phyloP scores from a whole-genome alignment of 2,797 vertebrate species.

The Sandelia bainsii region DNA sequence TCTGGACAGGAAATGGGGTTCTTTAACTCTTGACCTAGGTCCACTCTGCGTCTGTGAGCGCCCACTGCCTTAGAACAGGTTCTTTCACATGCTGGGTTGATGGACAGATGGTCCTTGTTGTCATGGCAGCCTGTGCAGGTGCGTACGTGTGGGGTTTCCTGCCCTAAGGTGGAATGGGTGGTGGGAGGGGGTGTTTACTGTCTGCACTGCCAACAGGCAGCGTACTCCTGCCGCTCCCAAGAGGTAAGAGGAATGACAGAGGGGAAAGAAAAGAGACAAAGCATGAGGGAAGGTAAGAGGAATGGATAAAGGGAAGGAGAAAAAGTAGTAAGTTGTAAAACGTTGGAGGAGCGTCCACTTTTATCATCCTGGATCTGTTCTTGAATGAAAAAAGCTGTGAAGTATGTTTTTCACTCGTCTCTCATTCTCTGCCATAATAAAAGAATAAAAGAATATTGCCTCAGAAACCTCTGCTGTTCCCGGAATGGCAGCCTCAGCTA shows the following conservation, averaged over 20 bases:
- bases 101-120: conserved; percentile 78
- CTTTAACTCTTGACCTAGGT: conserved; percentile 74
- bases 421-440: conserved; percentile 61
- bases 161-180: conserved; percentile 62
- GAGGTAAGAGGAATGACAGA: conserved; percentile 59
- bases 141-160: conserved; percentile 70
- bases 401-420: conserved; percentile 67
- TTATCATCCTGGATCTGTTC: conserved; percentile 64
- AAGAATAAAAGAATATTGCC: conserved; percentile 71
- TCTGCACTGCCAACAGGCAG: conserved; percentile 69
- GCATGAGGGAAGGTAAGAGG: conserved; percentile 6
- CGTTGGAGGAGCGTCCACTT: conserved; percentile 50
- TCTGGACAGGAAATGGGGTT: conserved; percentile 83
- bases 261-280: conserved; percentile 17
- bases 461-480: conserved; percentile 60
- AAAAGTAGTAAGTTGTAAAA: conserved; percentile 57
- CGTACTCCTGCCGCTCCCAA: conserved; percentile 49
- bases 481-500: conserved; percentile 53
- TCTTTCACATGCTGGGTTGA: conserved; percentile 59
- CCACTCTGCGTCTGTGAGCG: conserved; percentile 45
- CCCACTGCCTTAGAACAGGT: conserved; percentile 67
- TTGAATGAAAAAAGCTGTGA: conserved; percentile 65
- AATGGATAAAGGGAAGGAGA: conserved; percentile 29
- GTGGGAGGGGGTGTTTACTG: conserved; percentile 65
- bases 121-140: conserved; percentile 76